Base-by-base conservation (phyloP, 2,888 invertebrate genomes). In the Cantharis rufa region DNA sequence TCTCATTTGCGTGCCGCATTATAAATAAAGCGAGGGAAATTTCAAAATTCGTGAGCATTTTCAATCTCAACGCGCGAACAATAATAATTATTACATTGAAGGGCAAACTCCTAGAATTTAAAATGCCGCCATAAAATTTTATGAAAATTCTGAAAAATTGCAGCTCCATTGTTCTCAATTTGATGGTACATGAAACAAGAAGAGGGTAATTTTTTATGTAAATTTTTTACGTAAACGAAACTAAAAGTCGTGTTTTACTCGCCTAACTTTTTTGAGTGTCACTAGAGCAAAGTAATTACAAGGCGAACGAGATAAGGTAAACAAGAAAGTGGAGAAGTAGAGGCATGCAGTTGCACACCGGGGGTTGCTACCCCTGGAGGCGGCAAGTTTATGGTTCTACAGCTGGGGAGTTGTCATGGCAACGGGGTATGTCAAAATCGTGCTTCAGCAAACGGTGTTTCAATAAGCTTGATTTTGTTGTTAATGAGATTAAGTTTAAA, bases 401-500 rank as follows among this genome's bases (percentile, higher is more conserved):
- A 71, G 75, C 72, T 78, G 74, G 81, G 81, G 81, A 71, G 81
- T 81, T 81, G 78, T 79, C 80, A 81, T 81, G 77, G 75, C 32
- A 70, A 81, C 81, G 15, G 28, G 62, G 72, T 75, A 16, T 74
- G 69, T 75, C 74, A 70, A 75, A 73, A 78, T 77, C 76, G 77
- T 70, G 32, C 76, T 75, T 73, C 74, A 77, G 62, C 77, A 77
- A 74, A 73, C 79, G 69, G 70, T 70, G 70, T 69, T 71, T 76
- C 79, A 79, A 79, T 80, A 76, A 77, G 78, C 77, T 74, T 72
- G 72, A 78, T 77, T 79, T 79, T 79, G 78, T 76, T 72, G 70
- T 62, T 78, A 78, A 78, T 74, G 71, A 74, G 68, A 78, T 78
- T 78, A 71, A 69, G 61, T 70, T 10, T 61, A 15, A 66, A 18